These are phyloP conservation scores for Xylota sylvarum DNA, from an alignment of 2,888 invertebrate species.

Conservation along the genomic window DNA sequence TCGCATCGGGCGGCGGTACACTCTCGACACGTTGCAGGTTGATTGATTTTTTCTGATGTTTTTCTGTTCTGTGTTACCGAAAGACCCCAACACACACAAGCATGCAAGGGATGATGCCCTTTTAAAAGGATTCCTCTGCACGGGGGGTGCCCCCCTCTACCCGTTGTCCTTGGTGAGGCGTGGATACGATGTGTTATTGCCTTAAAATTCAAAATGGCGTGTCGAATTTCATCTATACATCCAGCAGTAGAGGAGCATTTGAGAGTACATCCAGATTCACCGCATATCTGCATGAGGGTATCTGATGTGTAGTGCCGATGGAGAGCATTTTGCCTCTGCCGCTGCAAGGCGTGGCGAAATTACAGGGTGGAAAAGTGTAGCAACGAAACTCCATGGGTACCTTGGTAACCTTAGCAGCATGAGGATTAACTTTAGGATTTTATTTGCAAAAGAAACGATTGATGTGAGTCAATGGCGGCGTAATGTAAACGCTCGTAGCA, in stretches of 20 bases:
- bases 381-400: slow-evolving; percentile 1
- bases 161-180: slow-evolving; percentile 18
- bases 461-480: neutral
- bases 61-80: neutral
- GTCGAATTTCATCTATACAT: slow-evolving; percentile 54
- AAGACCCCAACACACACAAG: neutral
- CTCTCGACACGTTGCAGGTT: slow-evolving; percentile 67
- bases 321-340: slow-evolving; percentile 29
- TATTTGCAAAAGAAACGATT: slow-evolving; percentile 3
- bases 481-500: neutral
- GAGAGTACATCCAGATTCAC: slow-evolving; percentile 23
- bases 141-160: neutral
- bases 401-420: neutral
- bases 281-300: slow-evolving; percentile 28
- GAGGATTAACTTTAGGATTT: neutral
- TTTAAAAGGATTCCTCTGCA: slow-evolving; percentile 29
- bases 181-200: slow-evolving; percentile 57
- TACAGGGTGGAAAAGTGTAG: slow-evolving; percentile 63
- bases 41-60: slow-evolving; percentile 68
- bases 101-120: slow-evolving; percentile 62
- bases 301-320: neutral
- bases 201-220: slow-evolving; percentile 78
- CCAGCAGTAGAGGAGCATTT: slow-evolving; percentile 31
- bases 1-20: slow-evolving; percentile 14
- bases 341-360: slow-evolving; percentile 73